These are phyloP conservation scores for Ptychobarbus kaznakovi DNA, from an alignment of 2,797 vertebrate species.

Conservation along the genomic window DNA sequence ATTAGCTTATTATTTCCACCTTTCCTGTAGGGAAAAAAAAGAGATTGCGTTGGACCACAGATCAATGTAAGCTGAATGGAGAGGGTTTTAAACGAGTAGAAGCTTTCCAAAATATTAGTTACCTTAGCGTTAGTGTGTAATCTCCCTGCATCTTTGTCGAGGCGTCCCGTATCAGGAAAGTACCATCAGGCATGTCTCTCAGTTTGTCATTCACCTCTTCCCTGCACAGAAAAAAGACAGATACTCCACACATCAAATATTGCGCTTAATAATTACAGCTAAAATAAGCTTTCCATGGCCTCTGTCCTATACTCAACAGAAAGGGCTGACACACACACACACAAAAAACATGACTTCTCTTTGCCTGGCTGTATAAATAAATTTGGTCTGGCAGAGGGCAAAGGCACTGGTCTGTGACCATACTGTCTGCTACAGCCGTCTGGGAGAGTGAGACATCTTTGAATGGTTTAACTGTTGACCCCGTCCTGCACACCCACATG, in stretches of 20 bases:
- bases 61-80: slow-evolving; percentile 56
- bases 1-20: slow-evolving; percentile 97
- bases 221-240: slow-evolving; percentile 72
- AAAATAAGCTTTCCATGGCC: slow-evolving; percentile 24
- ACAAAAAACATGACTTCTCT: neutral
- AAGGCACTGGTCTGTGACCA: slow-evolving; percentile 51
- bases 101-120: neutral
- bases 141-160: slow-evolving; percentile 96
- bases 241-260: neutral
- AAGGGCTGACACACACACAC: neutral
- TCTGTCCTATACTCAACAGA: neutral
- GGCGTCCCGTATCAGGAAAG: slow-evolving; percentile 93
- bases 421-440: slow-evolving; percentile 47
- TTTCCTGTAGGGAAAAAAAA: slow-evolving; percentile 79
- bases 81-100: neutral
- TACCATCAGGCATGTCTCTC: slow-evolving; percentile 95
- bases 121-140: slow-evolving; percentile 94
- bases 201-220: slow-evolving; percentile 96
- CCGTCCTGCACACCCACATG: slow-evolving; percentile 21
- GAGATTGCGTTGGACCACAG: slow-evolving; percentile 23
- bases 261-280: slow-evolving; percentile 28
- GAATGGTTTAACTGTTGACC: slow-evolving; percentile 50
- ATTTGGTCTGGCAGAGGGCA: slow-evolving; percentile 45
- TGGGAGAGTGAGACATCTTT: slow-evolving; percentile 45
- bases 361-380: slow-evolving; percentile 30